Evolutionary conservation across 2,888 invertebrate species (phyloP).

Genomic region (Linnaemya vulpina): DNA sequence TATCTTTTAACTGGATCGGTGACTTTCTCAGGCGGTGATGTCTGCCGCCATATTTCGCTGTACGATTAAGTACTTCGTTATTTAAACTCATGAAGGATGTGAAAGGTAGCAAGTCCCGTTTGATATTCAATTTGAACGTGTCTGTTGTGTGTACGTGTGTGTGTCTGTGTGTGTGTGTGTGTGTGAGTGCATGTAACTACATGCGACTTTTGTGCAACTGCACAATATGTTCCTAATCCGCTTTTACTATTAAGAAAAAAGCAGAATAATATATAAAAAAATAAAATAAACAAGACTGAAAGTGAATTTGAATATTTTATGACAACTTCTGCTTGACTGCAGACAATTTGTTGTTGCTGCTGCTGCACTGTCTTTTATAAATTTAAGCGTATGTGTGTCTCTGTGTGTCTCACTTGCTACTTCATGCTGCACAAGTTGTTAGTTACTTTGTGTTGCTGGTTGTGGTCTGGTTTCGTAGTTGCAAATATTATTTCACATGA

Average conservation of each 20-base stretch:
- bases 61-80: neutral
- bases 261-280: no score
- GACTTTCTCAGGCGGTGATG: no score
- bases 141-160: neutral
- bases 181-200: no score
- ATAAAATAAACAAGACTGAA: constrained; percentile 56
- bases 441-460: constrained; percentile 40
- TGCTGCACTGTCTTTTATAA: constrained; percentile 13
- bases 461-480: constrained; percentile 58
- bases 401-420: neutral
- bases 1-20: no score
- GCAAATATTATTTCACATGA: constrained; percentile 63
- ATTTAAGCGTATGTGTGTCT: neutral
- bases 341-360: constrained; percentile 65
- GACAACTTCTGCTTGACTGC: constrained; percentile 71
- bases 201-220: neutral
- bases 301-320: constrained; percentile 73
- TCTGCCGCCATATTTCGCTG: neutral
- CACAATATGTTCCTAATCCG: constrained; percentile 25
- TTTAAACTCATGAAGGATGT: neutral
- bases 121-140: neutral
- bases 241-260: constrained; percentile 29
- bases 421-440: constrained; percentile 44
- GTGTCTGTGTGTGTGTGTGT: no score
- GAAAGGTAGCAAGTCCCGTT: neutral